Conservation (phyloP, 2,888 invertebrate genomes). For the Biston stratarius region DNA sequence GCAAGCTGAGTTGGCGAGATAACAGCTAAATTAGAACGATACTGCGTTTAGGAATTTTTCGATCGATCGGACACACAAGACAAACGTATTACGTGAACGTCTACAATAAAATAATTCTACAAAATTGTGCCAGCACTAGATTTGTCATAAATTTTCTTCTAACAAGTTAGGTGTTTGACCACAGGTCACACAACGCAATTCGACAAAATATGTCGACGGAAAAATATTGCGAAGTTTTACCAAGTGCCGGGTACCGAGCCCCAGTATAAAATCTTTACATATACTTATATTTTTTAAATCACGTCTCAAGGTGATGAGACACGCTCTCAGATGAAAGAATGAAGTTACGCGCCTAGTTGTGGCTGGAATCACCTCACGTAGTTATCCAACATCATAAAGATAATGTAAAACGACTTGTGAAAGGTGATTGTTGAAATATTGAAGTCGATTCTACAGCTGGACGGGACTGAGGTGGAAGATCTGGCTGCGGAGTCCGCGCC, state of each 20-base stretch:
- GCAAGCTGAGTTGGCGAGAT: too few species aligned
- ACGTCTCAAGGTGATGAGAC: constrained; percentile 7
- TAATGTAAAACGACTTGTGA: constrained; percentile 9
- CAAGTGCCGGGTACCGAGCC: not conserved
- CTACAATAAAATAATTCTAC: too few species aligned
- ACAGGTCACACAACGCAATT: too few species aligned
- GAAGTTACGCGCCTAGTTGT: not conserved
- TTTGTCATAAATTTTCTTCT: too few species aligned
- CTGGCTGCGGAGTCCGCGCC: not conserved
- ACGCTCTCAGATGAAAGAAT: not conserved
- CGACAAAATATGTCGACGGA: too few species aligned
- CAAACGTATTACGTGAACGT: too few species aligned
- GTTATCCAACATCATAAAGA: not conserved
- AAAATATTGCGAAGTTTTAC: not conserved
- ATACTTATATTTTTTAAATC: not conserved
- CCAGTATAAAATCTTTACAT: not conserved
- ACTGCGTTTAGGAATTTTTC: too few species aligned
- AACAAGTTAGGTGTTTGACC: too few species aligned
- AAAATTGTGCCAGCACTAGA: too few species aligned
- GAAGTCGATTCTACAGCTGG: not conserved
- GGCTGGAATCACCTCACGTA: constrained; percentile 21
- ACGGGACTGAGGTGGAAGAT: constrained; percentile 22
- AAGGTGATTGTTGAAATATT: constrained; percentile 11
- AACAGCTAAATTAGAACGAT: too few species aligned
- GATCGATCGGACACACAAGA: too few species aligned